Percentiles rank a stretch among this genome's conserved stretches.
Evolutionary conservation across 1,140 invertebrate species (phyloP).

Genomic region (Gonioctena quinquepunctata): DNA sequence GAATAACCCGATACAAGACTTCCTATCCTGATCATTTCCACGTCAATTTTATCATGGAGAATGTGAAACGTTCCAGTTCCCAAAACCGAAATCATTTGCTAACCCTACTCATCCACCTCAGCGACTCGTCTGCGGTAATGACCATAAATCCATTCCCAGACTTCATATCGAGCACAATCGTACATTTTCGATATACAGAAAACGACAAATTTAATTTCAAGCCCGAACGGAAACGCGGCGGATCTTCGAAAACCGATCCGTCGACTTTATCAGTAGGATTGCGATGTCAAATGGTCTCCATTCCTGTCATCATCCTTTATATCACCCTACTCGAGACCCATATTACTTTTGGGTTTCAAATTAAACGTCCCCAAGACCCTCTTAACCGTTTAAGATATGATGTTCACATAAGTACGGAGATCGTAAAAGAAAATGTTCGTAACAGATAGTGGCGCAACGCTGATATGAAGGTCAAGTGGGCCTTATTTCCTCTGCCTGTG

Average conservation of each 20-base stretch:
- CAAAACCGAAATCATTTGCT: no score
- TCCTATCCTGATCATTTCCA: no score
- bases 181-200: background rate
- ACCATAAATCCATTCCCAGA: no score
- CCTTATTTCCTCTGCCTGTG: background rate
- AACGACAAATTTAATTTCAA: background rate
- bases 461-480: background rate
- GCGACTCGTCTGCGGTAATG: no score
- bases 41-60: no score
- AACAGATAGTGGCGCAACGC: background rate
- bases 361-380: constrained; percentile 4
- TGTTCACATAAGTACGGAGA: background rate
- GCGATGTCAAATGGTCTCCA: constrained; percentile 6
- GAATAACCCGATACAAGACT: no score
- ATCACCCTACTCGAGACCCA: background rate
- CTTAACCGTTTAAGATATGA: constrained; percentile 7
- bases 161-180: background rate
- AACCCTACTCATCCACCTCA: no score
- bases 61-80: no score
- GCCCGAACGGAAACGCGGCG: background rate
- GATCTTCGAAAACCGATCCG: background rate
- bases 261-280: background rate
- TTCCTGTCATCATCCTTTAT: background rate
- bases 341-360: constrained; percentile 13
- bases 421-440: background rate